Evolutionary conservation across 2,113 vertebrate genomes (phyloP).

Genomic region (Protomyctophum bolini): DNA sequence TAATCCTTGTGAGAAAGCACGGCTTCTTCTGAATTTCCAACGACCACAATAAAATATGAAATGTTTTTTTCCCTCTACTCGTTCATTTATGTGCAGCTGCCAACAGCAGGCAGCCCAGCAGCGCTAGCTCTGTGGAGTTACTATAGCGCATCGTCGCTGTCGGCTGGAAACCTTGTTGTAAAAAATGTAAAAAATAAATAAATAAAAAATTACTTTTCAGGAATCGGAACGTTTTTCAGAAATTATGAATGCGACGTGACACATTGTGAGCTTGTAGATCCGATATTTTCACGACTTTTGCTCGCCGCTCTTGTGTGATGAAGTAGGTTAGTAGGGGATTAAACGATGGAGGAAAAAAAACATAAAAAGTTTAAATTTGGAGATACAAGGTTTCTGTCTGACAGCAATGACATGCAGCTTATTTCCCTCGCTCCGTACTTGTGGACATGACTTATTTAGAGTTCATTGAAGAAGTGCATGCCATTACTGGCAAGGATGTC

Average conservation of each 20-base stretch:
- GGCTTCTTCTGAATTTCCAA: constrained; percentile 57
- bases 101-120: constrained; percentile 37
- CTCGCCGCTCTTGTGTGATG: too few species aligned
- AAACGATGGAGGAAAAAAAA: too few species aligned
- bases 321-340: too few species aligned
- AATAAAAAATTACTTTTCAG: too few species aligned
- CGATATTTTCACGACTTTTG: too few species aligned
- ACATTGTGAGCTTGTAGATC: too few species aligned
- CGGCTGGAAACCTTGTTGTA: too few species aligned
- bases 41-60: constrained; percentile 71
- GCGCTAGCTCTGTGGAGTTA: constrained; percentile 30
- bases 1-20: constrained; percentile 62
- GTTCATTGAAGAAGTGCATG: constrained; percentile 68
- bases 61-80: constrained; percentile 53
- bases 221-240: too few species aligned
- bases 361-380: too few species aligned
- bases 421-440: constrained; percentile 51
- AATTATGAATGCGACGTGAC: too few species aligned
- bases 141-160: constrained; percentile 14
- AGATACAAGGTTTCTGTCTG: too few species aligned
- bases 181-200: too few species aligned
- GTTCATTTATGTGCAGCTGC: constrained; percentile 65
- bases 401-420: constrained; percentile 22
- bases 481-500: constrained; percentile 66
- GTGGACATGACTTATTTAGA: constrained; percentile 72